Evolutionary conservation across 2,113 vertebrate genomes (phyloP).

Genomic region (Sebastes fasciatus): DNA sequence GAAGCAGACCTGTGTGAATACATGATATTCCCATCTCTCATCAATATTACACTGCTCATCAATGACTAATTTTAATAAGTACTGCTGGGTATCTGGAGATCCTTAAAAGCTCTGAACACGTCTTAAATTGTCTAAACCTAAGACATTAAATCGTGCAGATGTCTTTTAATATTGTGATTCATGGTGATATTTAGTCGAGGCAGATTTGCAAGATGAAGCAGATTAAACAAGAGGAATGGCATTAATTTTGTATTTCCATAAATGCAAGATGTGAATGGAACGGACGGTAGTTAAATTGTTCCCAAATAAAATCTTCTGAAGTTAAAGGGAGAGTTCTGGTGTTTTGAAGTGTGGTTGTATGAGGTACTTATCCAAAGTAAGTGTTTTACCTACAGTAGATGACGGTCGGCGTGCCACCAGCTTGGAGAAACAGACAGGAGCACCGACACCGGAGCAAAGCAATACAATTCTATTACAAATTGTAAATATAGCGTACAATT

Average conservation of each 20-base stretch:
- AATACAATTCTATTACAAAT: no score
- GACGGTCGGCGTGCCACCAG: no score
- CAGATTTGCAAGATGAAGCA: background rate
- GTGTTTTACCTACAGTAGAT: no score
- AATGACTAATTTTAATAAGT: slow-evolving; percentile 31
- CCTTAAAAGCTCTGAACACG: slow-evolving; percentile 12
- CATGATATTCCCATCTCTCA: slow-evolving; percentile 24
- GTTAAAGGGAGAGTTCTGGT: background rate
- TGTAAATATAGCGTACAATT: no score
- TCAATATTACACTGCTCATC: slow-evolving; percentile 46
- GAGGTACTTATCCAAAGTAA: no score
- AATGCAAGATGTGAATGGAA: background rate
- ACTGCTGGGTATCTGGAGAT: slow-evolving; percentile 1
- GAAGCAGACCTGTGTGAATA: slow-evolving; percentile 30
- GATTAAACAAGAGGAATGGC: background rate
- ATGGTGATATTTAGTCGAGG: background rate
- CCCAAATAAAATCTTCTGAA: background rate
- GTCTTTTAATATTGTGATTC: background rate
- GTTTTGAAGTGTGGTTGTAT: no score
- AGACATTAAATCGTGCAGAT: background rate
- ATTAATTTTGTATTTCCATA: background rate
- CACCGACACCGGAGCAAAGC: no score
- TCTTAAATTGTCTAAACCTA: slow-evolving; percentile 13
- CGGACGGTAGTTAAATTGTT: background rate
- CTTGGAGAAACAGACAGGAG: no score